Evolutionary conservation across 2,888 invertebrate species (phyloP).

Genomic region (Sepioteuthis lessoniana): DNA sequence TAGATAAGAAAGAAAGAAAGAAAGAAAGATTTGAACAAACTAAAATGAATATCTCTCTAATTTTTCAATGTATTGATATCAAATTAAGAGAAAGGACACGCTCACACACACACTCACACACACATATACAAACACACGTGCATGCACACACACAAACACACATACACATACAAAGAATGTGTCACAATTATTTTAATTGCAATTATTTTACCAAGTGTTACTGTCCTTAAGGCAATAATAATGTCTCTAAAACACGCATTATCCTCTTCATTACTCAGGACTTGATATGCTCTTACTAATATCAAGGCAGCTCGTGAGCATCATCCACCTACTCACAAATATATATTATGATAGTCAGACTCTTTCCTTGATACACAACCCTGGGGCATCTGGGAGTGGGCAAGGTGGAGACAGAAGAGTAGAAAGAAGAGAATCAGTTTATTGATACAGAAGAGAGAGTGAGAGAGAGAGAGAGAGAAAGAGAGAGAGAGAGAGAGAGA

Average conservation of each 20-base stretch:
- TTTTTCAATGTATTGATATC: no score
- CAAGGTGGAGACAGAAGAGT: background rate
- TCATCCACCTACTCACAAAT: slow-evolving; percentile 24
- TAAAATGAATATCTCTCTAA: no score
- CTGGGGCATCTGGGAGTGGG: background rate
- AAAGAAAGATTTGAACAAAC: no score
- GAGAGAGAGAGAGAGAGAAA: background rate
- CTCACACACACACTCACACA: background rate
- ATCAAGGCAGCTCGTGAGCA: background rate
- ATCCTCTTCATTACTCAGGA: no score
- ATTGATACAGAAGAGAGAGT: background rate
- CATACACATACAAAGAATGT: background rate
- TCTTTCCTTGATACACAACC: background rate
- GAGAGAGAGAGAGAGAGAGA: background rate
- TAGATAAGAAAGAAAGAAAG: no score
- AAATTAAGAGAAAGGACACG: background rate
- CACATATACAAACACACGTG: background rate
- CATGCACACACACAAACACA: background rate
- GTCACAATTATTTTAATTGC: no score
- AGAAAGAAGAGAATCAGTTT: background rate
- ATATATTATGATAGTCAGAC: background rate
- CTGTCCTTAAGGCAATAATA: background rate
- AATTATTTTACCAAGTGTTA: background rate
- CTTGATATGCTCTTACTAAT: background rate
- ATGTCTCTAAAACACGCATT: background rate